Conservation (phyloP, 2,113 vertebrate species). For the Vimba vimba region DNA sequence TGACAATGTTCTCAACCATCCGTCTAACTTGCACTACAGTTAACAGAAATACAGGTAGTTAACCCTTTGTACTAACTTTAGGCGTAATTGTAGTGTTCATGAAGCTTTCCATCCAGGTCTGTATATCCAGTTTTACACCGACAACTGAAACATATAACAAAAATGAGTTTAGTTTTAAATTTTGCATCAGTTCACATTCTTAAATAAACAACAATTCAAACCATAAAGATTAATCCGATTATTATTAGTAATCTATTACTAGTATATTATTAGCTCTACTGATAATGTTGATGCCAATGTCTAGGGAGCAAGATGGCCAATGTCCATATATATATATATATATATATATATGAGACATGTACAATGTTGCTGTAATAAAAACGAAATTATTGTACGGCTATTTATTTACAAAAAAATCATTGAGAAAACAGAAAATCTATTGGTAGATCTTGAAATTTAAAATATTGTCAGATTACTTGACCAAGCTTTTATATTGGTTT, state of each 20-base stretch:
- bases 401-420: no score
- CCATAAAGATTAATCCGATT: no score
- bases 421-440: no score
- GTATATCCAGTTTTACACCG: slow-evolving; percentile 89
- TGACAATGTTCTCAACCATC: background rate
- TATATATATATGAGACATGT: no score
- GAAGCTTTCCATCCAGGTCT: slow-evolving; percentile 88
- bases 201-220: background rate
- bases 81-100: slow-evolving; percentile 84
- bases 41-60: background rate
- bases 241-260: no score
- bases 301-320: no score
- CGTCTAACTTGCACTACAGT: background rate
- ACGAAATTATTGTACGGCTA: no score
- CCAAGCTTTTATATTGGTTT: background rate
- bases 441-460: background rate
- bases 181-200: background rate
- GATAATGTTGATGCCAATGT: no score
- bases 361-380: no score
- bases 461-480: background rate
- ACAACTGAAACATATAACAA: slow-evolving; percentile 82
- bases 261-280: no score
- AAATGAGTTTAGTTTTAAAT: background rate
- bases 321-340: no score
- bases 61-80: slow-evolving; percentile 75